A percentile compares a stretch with the other conserved stretches of the same genome.
Conservation (phyloP, 2,888 invertebrate species). For the Netelia fuscicornis region DNA sequence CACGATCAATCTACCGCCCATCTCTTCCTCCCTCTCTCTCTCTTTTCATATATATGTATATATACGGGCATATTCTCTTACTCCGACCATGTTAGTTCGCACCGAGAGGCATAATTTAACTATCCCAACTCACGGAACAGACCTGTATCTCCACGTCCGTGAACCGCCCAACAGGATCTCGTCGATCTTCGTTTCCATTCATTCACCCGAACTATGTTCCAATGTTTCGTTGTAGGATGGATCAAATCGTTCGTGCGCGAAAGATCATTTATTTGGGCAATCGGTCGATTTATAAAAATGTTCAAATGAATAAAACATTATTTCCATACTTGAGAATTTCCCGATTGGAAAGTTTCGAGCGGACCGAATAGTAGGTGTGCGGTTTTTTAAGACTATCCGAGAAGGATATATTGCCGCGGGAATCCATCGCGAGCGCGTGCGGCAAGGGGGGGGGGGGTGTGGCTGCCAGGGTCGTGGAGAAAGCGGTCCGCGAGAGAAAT, state of each 20-base stretch:
- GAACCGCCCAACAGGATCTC: slow-evolving; percentile 54
- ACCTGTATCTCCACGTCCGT: slow-evolving; percentile 38
- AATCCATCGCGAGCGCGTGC: slow-evolving; percentile 1
- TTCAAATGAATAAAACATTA: slow-evolving; percentile 61
- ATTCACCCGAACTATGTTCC: slow-evolving; percentile 23
- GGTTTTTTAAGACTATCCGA: slow-evolving; percentile 33
- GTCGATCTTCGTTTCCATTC: slow-evolving; percentile 49
- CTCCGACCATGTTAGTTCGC: slow-evolving; percentile 58
- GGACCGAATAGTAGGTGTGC: slow-evolving; percentile 8
- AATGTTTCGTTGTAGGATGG: background rate
- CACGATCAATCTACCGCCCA: slow-evolving; percentile 81
- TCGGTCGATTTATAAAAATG: slow-evolving; percentile 43
- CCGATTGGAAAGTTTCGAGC: slow-evolving; percentile 17
- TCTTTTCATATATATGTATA: slow-evolving; percentile 57
- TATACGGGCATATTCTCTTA: slow-evolving; percentile 48
- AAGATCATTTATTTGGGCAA: slow-evolving; percentile 4
- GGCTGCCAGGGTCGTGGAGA: background rate
- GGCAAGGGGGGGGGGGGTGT: background rate
- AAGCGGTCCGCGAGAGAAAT: slow-evolving; percentile 54
- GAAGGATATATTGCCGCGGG: slow-evolving; percentile 29
- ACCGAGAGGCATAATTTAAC: slow-evolving; percentile 62
- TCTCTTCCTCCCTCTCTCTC: slow-evolving; percentile 58
- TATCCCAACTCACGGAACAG: slow-evolving; percentile 53
- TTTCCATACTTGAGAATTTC: slow-evolving; percentile 4
- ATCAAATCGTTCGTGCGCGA: background rate